Conservation (phyloP, 2,797 vertebrate species). For the Rhynchotus rufescens region DNA sequence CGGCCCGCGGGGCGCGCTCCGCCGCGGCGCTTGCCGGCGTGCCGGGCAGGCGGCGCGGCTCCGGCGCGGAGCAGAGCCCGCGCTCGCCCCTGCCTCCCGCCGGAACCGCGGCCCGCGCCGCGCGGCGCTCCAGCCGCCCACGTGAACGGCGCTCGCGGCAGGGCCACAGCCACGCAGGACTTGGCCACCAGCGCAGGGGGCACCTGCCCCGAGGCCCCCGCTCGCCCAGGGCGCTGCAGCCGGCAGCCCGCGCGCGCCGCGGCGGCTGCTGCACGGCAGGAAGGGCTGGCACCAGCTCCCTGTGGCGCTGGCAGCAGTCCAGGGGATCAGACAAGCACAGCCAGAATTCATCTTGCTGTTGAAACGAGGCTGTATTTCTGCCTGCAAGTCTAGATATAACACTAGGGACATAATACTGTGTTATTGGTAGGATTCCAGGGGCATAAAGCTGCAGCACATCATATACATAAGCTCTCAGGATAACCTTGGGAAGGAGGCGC, state of each 20-base stretch:
- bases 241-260: neutral
- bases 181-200: neutral
- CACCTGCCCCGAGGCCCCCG: fast-evolving
- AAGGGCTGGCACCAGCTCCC: neutral
- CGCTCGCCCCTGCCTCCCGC: too few relatives aligned
- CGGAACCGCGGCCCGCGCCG: neutral
- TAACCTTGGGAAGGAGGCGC: neutral
- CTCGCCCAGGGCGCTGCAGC: neutral
- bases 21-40: too few relatives aligned
- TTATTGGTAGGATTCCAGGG: neutral
- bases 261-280: neutral
- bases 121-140: neutral
- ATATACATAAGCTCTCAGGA: neutral
- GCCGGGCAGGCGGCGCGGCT: too few relatives aligned
- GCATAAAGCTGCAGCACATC: neutral
- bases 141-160: neutral
- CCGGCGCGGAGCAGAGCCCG: too few relatives aligned
- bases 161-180: neutral
- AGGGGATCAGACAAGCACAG: neutral
- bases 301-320: neutral
- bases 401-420: neutral
- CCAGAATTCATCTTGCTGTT: slow-evolving; percentile 9
- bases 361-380: neutral
- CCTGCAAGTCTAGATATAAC: neutral
- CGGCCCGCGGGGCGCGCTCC: too few relatives aligned